These are phyloP conservation scores for Protonemura montana DNA, from an alignment of 2,888 invertebrate genomes.

Conservation along the genomic window DNA sequence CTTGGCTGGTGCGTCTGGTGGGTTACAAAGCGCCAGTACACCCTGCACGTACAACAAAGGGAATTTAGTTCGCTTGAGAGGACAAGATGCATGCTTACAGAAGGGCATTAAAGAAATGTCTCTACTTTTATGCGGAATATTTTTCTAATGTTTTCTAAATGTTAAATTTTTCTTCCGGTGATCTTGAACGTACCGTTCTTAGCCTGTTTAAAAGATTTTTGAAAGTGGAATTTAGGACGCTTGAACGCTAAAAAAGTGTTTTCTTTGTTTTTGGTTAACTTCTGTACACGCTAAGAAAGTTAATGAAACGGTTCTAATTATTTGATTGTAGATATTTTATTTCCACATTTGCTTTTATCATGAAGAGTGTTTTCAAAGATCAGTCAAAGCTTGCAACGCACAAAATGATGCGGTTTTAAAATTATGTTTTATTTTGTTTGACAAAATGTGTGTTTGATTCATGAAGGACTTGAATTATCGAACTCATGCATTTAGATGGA, in stretches of 20 bases:
- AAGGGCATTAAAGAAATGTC: not conserved
- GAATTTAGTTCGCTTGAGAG: not conserved
- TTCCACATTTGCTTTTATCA: not conserved
- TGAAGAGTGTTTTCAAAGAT: too few species aligned
- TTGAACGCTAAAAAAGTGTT: too few species aligned
- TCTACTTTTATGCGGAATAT: not conserved
- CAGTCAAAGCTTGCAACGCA: too few species aligned
- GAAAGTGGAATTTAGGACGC: not conserved
- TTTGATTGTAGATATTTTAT: not conserved
- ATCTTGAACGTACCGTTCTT: not conserved
- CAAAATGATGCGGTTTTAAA: too few species aligned
- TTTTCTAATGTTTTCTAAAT: not conserved
- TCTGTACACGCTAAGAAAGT: not conserved
- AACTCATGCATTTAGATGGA: not conserved
- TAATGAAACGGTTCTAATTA: not conserved
- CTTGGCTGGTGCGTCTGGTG: not conserved
- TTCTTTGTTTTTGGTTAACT: too few species aligned
- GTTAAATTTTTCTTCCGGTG: not conserved
- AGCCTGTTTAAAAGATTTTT: not conserved
- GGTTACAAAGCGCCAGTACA: not conserved
- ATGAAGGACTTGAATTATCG: not conserved
- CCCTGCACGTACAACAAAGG: constrained; percentile 19
- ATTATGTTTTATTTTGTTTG: not conserved
- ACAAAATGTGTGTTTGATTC: not conserved
- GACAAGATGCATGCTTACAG: not conserved